Evolutionary conservation across 2,888 invertebrate genomes (phyloP).

Genomic region (Cabera pusaria): DNA sequence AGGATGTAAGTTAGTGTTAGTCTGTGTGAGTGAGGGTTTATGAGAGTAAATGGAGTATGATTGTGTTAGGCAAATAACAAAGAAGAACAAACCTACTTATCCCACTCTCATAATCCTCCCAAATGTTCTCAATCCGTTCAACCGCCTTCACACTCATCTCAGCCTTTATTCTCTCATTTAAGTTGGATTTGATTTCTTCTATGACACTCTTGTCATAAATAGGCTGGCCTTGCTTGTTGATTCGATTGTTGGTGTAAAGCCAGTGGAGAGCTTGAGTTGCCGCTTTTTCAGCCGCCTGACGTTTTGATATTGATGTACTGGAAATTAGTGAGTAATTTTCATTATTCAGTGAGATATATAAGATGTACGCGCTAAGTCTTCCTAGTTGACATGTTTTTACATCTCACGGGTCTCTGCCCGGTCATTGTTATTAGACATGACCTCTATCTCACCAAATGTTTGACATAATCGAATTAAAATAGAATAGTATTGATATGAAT

Average conservation of each 20-base stretch:
- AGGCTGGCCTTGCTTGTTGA: conserved; percentile 75
- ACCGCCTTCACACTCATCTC: conserved; percentile 56
- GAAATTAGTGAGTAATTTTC: no score
- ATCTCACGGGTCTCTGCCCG: no score
- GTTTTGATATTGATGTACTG: conserved; percentile 77
- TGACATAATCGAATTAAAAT: no score
- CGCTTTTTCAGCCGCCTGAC: conserved; percentile 78
- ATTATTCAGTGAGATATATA: no score
- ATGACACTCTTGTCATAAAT: conserved; percentile 67
- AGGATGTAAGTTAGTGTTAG: no score
- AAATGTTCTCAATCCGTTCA: conserved; percentile 63
- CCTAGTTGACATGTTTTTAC: no score
- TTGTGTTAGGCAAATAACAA: not conserved
- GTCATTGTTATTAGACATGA: no score
- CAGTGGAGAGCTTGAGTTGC: conserved; percentile 80
- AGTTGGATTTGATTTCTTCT: conserved; percentile 47
- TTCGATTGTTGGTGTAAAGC: conserved; percentile 70
- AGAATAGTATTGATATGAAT: no score
- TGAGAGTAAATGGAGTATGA: not conserved
- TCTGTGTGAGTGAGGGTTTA: no score
- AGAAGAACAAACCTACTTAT: conserved; percentile 61
- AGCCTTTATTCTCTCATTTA: conserved; percentile 54
- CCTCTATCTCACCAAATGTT: no score
- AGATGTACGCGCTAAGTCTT: no score
- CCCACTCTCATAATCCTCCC: conserved; percentile 65